Evolutionary conservation across 1,140 invertebrate species (phyloP).

Genomic region (Psix sp.): DNA sequence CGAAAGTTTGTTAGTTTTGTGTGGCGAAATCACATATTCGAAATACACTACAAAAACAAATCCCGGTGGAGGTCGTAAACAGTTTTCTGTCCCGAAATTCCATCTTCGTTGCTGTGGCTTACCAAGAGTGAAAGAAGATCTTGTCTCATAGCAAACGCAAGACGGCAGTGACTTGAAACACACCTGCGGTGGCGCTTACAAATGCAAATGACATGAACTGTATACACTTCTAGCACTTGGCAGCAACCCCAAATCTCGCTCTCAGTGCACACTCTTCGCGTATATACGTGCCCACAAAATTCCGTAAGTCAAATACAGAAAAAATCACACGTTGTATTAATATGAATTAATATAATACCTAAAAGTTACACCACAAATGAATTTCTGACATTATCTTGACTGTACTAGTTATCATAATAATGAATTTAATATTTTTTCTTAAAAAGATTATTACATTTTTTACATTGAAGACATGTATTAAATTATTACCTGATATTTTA

Average conservation of each 20-base stretch:
- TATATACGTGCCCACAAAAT: conserved; percentile 48
- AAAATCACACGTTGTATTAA: too few species aligned
- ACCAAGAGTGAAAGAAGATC: conserved; percentile 26
- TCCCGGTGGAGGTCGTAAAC: conserved; percentile 11
- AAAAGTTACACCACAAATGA: conserved; percentile 50
- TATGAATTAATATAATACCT: too few species aligned
- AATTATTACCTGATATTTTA: too few species aligned
- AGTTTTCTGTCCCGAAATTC: conserved; percentile 34
- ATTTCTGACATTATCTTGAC: too few species aligned
- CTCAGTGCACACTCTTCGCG: conserved; percentile 42
- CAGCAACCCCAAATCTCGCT: conserved; percentile 43
- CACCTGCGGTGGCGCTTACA: conserved; percentile 52
- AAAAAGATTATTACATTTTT: too few species aligned
- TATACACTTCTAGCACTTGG: conserved; percentile 53
- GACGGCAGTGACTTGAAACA: conserved; percentile 41
- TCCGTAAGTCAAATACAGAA: conserved; percentile 48
- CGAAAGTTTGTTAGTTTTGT: not conserved
- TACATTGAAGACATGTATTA: too few species aligned
- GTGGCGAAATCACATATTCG: not conserved
- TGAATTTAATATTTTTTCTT: too few species aligned
- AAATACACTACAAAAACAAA: conserved; percentile 2
- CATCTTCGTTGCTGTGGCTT: conserved; percentile 17
- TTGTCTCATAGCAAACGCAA: conserved; percentile 37
- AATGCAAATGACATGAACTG: conserved; percentile 55
- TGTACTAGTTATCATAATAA: too few species aligned